Evolutionary conservation across 1,140 invertebrate genomes (phyloP).

Genomic region (Idris sp.): DNA sequence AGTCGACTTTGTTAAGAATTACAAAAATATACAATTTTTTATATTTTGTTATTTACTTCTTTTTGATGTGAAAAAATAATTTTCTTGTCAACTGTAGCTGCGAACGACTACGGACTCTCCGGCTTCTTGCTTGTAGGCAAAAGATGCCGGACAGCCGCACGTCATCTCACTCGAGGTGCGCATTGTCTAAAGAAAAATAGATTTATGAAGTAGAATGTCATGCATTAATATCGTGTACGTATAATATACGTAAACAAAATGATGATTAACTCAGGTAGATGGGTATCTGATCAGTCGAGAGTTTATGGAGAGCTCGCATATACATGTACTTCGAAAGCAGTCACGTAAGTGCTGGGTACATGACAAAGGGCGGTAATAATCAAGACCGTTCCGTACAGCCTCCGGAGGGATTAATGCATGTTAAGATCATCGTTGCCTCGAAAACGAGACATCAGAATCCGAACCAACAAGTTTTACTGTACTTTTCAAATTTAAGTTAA

Average conservation of each 20-base stretch:
- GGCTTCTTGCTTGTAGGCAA: conserved; percentile 62
- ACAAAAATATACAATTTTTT: too few relatives aligned
- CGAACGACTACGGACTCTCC: conserved; percentile 43
- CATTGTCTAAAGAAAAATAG: conserved; percentile 62
- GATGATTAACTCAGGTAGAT: conserved; percentile 62
- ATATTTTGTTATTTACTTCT: not conserved
- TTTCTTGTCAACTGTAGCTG: conserved; percentile 28
- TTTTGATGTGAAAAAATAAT: too few relatives aligned
- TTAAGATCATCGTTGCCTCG: conserved; percentile 22
- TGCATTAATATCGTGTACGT: conserved; percentile 63
- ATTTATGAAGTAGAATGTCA: conserved; percentile 61
- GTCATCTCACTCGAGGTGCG: conserved; percentile 53
- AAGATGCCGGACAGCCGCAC: conserved; percentile 52
- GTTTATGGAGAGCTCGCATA: conserved; percentile 61
- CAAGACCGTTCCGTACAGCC: conserved; percentile 59
- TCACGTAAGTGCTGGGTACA: conserved; percentile 65
- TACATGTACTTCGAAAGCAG: conserved; percentile 64
- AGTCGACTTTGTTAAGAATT: conserved; percentile 15
- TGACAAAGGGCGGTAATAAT: conserved; percentile 62
- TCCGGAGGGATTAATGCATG: conserved; percentile 52
- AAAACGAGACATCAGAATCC: conserved; percentile 27
- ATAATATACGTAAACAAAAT: conserved; percentile 63
- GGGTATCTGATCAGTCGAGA: conserved; percentile 61
- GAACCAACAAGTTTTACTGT: not conserved
- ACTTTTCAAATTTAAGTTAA: too few relatives aligned